Conservation (phyloP, 2,797 vertebrate genomes). For the Chelmon rostratus region DNA sequence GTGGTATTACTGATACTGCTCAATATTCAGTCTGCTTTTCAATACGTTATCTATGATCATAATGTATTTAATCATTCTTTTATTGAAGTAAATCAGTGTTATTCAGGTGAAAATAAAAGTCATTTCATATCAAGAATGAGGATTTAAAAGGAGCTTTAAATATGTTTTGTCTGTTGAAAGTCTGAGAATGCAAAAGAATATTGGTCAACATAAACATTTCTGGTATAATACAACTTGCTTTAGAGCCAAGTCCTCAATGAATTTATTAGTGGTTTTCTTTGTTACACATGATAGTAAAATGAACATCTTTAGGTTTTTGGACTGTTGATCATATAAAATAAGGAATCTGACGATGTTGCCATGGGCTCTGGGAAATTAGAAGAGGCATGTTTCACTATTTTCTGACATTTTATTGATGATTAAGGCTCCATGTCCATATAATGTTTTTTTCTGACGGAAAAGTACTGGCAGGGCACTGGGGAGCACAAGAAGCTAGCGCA, state of each 20-base stretch:
- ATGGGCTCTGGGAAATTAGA: not conserved
- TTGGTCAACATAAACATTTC: not conserved
- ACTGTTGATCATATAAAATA: not conserved
- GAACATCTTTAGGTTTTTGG: not conserved
- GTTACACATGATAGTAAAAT: not conserved
- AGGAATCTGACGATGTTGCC: not conserved
- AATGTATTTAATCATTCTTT: constrained; percentile 25
- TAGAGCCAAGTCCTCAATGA: too few species aligned
- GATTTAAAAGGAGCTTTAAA: constrained; percentile 23
- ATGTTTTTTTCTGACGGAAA: too few species aligned
- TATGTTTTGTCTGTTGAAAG: not conserved
- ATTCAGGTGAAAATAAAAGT: constrained; percentile 19
- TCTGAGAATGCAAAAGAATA: not conserved
- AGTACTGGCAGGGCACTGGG: too few species aligned
- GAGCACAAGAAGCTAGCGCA: too few species aligned
- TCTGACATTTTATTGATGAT: not conserved
- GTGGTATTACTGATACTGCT: constrained; percentile 22
- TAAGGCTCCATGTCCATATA: too few species aligned
- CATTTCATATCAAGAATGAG: constrained; percentile 14
- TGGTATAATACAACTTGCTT: not conserved
- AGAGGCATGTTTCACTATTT: not conserved
- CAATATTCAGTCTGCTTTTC: constrained; percentile 38
- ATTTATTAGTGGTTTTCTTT: not conserved
- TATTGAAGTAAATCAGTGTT: constrained; percentile 16
- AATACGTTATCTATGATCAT: constrained; percentile 2